phyloP scores from a whole-genome alignment of 2,113 vertebrate species.

The Crotophaga sulcirostris region DNA sequence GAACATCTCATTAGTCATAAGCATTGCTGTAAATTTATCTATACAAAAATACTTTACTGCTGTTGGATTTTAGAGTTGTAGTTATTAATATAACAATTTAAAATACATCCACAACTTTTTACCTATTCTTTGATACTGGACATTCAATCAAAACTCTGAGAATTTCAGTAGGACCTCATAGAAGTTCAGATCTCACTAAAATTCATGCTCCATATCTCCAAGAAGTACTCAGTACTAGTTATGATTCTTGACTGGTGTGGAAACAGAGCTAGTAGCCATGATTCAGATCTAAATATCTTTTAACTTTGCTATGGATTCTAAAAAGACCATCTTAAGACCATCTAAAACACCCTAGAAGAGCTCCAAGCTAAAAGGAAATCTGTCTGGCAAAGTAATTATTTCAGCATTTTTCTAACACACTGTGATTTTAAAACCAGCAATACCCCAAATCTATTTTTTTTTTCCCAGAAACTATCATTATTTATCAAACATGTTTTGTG shows the following conservation, averaged over 20 bases:
- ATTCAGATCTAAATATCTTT: neutral
- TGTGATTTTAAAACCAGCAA: slow-evolving; percentile 11
- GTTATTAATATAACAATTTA: neutral
- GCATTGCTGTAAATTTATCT: neutral
- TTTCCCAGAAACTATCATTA: neutral
- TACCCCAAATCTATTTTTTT: neutral
- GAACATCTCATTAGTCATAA: neutral
- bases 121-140: neutral
- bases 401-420: neutral
- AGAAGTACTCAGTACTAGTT: neutral
- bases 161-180: neutral
- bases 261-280: neutral
- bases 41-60: neutral
- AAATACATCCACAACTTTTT: neutral
- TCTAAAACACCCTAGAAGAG: neutral
- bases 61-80: neutral
- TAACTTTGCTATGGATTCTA: neutral
- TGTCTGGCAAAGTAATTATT: neutral
- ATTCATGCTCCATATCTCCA: neutral
- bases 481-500: neutral
- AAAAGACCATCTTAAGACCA: neutral
- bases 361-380: neutral
- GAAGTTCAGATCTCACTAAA: neutral
- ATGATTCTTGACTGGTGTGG: neutral
- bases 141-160: neutral